Evolutionary conservation across 2,888 invertebrate genomes (phyloP).

Genomic region (Pharmacophagus antenor): DNA sequence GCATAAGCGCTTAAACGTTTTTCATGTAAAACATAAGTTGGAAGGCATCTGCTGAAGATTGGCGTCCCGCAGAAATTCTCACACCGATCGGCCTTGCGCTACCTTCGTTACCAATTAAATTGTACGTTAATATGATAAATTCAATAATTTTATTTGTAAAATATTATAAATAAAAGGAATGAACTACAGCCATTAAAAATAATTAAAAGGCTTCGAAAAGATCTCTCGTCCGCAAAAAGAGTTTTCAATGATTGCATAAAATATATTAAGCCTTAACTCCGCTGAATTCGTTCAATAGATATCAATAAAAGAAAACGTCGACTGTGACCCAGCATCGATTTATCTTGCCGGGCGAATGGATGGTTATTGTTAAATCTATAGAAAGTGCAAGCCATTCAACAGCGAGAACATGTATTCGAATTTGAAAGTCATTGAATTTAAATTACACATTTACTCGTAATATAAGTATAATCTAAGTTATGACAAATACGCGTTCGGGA

Average conservation of each 20-base stretch:
- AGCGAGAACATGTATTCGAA: background rate
- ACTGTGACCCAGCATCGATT: constrained; percentile 20
- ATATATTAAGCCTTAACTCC: constrained; percentile 13
- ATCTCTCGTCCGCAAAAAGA: background rate
- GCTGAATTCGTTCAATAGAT: constrained; percentile 13
- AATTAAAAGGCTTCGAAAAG: background rate
- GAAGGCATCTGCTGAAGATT: too few relatives aligned
- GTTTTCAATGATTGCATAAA: constrained; percentile 11
- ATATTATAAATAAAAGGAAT: too few relatives aligned
- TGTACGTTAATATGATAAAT: too few relatives aligned
- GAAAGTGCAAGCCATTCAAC: constrained; percentile 1
- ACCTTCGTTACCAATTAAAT: too few relatives aligned
- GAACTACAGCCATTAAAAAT: background rate
- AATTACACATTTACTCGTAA: background rate
- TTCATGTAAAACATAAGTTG: too few relatives aligned
- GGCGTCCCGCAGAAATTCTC: too few relatives aligned
- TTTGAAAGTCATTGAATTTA: constrained; percentile 9
- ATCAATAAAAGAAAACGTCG: constrained; percentile 18
- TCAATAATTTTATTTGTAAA: too few relatives aligned
- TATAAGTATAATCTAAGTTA: background rate
- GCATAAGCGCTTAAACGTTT: too few relatives aligned
- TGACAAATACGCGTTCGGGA: background rate
- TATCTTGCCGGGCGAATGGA: constrained; percentile 10
- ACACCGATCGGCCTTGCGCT: too few relatives aligned
- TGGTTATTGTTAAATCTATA: constrained; percentile 22